Evolutionary conservation across 1,140 invertebrate genomes (phyloP), one percentile per base, ranked within the genome.

Genomic region (Microplitis demolitor): DNA sequence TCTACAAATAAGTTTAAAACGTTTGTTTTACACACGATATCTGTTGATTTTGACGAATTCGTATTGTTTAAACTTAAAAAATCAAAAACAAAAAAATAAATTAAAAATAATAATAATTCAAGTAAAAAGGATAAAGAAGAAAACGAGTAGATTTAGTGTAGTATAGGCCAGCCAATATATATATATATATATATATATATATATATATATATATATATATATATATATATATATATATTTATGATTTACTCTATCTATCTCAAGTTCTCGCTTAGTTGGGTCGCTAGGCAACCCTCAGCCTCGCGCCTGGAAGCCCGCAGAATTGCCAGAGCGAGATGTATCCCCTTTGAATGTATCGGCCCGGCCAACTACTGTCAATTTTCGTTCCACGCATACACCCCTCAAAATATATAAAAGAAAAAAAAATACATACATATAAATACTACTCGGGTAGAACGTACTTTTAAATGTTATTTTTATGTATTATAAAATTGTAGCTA

Each of bases 251-350:
- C 68, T 3, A 24, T 58, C 16, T n/a, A 35, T 33, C 24, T 39
- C 14, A 39, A 50, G 54, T 34, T 66, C 69, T 74, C 56, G 63
- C 63, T 66, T 4, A n/a, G 35, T 33, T 50, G 67, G 70, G 74
- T 75, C 74, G 74, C 74, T 75, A 75, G 74, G 74, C 74, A 75
- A 75, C 74, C 54, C 70, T 75, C 74, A 50, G 37, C 71, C 61
- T 63, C 63, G 54, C 6, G 24, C 72, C 72, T 69, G 60, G 69
- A 69, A 76, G 50, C 71, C 68, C 69, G 66, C 66, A 72, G 69
- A 67, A 74, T 74, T 66, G 60, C 70, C 61, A 50, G 64, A 73
- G 39, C 39, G 39, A 45, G 66, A 69, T 73, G 35, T 33, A 61
- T 35, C 53, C 66, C 45, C 66, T 64, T 71, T 39, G 33, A 68